Evolutionary conservation across 1,140 invertebrate genomes (phyloP).

Genomic region (Mesaphorura yosii): DNA sequence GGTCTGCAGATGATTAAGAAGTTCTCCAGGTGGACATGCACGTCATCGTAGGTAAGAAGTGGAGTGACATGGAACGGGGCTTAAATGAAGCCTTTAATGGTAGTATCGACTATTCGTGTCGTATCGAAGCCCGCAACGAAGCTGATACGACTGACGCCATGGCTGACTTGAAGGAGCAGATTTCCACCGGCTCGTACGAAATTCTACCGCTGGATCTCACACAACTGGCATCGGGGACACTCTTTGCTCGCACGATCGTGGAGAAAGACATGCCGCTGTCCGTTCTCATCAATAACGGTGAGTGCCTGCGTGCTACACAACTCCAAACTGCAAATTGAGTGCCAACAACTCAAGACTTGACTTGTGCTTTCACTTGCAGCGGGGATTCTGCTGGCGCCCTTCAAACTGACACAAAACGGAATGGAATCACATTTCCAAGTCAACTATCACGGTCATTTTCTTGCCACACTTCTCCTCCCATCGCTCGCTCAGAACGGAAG

Average conservation of each 20-base stretch:
- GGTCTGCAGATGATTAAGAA: conserved; percentile 68
- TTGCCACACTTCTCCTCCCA: conserved; percentile 56
- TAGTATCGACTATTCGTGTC: conserved; percentile 53
- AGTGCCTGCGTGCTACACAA: background rate
- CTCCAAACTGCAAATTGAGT: background rate
- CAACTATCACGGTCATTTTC: conserved; percentile 79
- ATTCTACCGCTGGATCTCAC: conserved; percentile 47
- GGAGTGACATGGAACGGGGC: background rate
- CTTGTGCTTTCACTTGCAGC: conserved; percentile 2
- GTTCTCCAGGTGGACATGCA: conserved; percentile 49
- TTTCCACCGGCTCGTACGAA: conserved; percentile 40
- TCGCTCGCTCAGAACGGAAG: background rate
- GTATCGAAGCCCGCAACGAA: conserved; percentile 51
- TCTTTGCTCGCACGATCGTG: conserved; percentile 56
- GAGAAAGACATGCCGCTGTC: conserved; percentile 50
- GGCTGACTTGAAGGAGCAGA: conserved; percentile 42
- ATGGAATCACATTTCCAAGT: conserved; percentile 70
- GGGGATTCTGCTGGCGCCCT: conserved; percentile 73
- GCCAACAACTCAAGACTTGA: background rate
- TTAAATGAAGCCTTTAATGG: background rate
- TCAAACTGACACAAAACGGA: conserved; percentile 60
- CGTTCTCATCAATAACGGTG: conserved; percentile 70
- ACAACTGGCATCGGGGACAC: conserved; percentile 57
- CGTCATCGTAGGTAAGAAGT: conserved; percentile 16
- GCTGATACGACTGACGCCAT: conserved; percentile 46